These are phyloP conservation scores for Bovichtus variegatus DNA, from an alignment of 2,797 vertebrate genomes.

Conservation along the genomic window DNA sequence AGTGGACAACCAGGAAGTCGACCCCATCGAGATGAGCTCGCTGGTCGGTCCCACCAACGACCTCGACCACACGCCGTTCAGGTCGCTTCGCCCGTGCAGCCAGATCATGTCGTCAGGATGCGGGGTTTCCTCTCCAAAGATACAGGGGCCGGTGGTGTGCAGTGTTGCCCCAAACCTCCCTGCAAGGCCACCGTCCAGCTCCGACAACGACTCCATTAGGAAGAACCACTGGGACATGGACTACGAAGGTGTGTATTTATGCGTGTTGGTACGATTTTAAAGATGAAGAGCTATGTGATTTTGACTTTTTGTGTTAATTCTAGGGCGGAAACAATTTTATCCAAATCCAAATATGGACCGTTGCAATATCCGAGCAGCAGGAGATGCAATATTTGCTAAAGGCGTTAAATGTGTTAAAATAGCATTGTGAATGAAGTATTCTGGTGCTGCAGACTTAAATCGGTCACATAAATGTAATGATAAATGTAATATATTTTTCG, in stretches of 20 bases:
- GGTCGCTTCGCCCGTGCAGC: conserved; percentile 77
- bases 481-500: no score
- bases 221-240: conserved; percentile 94
- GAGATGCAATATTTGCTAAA: no score
- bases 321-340: no score
- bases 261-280: neutral
- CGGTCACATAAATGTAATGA: no score
- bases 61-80: conserved; percentile 85
- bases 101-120: conserved; percentile 68
- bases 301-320: neutral
- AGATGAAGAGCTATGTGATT: neutral
- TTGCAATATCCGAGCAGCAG: no score
- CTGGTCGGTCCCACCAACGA: conserved; percentile 80
- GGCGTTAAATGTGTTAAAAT: no score
- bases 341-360: no score
- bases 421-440: no score
- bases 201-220: conserved; percentile 90
- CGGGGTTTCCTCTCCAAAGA: conserved; percentile 66
- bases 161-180: conserved; percentile 97
- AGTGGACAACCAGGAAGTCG: conserved; percentile 79
- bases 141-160: conserved; percentile 91
- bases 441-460: no score
- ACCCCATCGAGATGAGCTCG: conserved; percentile 89
- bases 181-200: conserved; percentile 84
- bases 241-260: conserved; percentile 88